Conservation (phyloP, 2,797 vertebrate genomes). For the Artibeus lituratus region DNA sequence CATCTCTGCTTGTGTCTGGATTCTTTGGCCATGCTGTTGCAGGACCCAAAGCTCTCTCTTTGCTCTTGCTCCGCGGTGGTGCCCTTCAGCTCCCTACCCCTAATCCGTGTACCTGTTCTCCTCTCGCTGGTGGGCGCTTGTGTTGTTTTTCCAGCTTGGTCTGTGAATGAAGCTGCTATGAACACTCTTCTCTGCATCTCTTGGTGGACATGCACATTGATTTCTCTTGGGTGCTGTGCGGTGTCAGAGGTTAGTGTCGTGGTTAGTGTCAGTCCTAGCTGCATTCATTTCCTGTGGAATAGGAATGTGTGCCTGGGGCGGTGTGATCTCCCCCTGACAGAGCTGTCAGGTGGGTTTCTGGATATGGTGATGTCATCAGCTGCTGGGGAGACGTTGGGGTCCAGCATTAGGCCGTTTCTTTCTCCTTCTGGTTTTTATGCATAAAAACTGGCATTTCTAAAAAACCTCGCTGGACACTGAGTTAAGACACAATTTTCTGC, state of each 20-base stretch:
- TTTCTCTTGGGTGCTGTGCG: not conserved
- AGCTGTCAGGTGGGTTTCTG: not conserved
- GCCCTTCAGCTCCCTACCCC: not conserved
- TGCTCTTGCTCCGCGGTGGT: not conserved
- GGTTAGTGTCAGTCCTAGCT: not conserved
- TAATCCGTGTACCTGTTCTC: fast-evolving
- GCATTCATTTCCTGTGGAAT: not conserved
- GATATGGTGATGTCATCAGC: not conserved
- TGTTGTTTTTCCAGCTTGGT: not conserved
- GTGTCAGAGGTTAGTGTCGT: not conserved
- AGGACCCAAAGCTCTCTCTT: not conserved
- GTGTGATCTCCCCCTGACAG: fast-evolving
- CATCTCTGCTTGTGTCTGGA: not conserved
- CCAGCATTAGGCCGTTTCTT: not conserved
- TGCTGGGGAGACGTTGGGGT: not conserved
- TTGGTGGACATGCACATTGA: fast-evolving
- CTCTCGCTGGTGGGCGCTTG: not conserved
- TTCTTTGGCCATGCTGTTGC: fast-evolving
- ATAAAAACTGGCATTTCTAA: not conserved
- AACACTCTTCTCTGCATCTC: fast-evolving
- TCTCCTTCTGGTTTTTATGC: not conserved
- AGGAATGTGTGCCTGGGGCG: too few species aligned
- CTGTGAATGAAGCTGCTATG: not conserved
- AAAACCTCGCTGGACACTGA: not conserved
- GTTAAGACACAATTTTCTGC: not conserved